These are phyloP conservation scores for Heliangelus exortis DNA, from an alignment of 2,797 vertebrate genomes.

Conservation along the genomic window DNA sequence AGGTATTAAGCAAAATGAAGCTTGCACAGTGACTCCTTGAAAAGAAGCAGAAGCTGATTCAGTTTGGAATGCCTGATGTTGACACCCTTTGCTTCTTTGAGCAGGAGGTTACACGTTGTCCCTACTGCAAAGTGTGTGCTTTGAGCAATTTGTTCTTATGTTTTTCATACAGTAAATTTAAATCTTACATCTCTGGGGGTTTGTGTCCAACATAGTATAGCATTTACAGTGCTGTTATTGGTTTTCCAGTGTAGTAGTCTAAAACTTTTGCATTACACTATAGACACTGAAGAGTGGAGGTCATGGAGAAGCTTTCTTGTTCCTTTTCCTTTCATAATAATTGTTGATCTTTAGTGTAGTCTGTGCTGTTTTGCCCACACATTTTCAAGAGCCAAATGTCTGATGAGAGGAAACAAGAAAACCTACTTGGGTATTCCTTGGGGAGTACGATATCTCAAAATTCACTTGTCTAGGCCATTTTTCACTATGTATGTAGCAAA, in stretches of 20 bases:
- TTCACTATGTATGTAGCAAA: too few species aligned
- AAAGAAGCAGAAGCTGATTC: not conserved
- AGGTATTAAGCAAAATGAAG: not conserved
- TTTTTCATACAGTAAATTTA: too few species aligned
- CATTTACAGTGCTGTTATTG: not conserved
- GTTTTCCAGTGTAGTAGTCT: not conserved
- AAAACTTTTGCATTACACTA: not conserved
- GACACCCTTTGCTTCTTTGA: not conserved
- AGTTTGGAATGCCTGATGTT: not conserved
- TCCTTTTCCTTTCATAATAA: accelerated
- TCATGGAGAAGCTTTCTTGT: not conserved
- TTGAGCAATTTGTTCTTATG: not conserved
- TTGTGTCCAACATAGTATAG: not conserved
- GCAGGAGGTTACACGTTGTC: not conserved
- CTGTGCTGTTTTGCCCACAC: not conserved
- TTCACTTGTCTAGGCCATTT: constrained; percentile 58
- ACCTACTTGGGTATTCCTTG: not conserved
- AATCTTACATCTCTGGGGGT: not conserved
- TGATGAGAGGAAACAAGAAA: not conserved
- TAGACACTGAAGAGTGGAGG: not conserved
- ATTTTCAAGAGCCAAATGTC: not conserved
- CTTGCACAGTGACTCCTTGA: not conserved
- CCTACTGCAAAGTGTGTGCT: not conserved
- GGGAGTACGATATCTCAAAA: constrained; percentile 22
- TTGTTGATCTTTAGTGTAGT: not conserved